A percentile compares a stretch with the other conserved stretches of the same genome.
phyloP scores from a whole-genome alignment of 2,797 vertebrate species.

The Caiman crocodilus region DNA sequence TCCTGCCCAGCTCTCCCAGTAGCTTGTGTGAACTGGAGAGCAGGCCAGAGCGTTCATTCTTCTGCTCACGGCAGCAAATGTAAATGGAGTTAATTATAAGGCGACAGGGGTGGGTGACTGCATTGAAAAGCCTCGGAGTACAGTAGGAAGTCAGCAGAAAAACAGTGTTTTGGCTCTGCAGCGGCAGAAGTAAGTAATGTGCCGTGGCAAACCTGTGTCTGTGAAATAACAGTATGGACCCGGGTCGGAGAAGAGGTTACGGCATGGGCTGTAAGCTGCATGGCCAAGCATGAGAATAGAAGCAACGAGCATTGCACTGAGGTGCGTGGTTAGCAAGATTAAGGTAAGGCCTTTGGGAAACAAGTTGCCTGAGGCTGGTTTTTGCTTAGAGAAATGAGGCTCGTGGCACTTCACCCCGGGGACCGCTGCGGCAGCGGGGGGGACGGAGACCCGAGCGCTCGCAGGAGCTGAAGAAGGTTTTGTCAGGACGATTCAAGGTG shows the following conservation, averaged over 20 bases:
- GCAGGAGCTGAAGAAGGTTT: background rate
- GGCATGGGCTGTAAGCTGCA: background rate
- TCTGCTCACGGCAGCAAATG: background rate
- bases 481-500: background rate
- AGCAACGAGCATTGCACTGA: background rate
- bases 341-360: background rate
- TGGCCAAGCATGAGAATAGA: background rate
- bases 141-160: constrained; percentile 36
- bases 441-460: background rate
- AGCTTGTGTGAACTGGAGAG: background rate
- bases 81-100: constrained; percentile 5
- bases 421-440: background rate
- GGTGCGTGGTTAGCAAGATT: background rate
- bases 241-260: background rate
- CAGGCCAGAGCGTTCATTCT: background rate
- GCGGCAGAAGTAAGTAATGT: background rate
- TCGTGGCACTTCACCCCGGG: background rate
- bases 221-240: constrained; percentile 16
- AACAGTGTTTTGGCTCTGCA: background rate
- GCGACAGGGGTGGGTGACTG: background rate
- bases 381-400: background rate
- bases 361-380: background rate
- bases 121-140: constrained; percentile 24
- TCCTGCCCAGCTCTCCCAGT: background rate
- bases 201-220: background rate